phyloP scores from a whole-genome alignment of 2,797 vertebrate species.

The Lemur catta region DNA sequence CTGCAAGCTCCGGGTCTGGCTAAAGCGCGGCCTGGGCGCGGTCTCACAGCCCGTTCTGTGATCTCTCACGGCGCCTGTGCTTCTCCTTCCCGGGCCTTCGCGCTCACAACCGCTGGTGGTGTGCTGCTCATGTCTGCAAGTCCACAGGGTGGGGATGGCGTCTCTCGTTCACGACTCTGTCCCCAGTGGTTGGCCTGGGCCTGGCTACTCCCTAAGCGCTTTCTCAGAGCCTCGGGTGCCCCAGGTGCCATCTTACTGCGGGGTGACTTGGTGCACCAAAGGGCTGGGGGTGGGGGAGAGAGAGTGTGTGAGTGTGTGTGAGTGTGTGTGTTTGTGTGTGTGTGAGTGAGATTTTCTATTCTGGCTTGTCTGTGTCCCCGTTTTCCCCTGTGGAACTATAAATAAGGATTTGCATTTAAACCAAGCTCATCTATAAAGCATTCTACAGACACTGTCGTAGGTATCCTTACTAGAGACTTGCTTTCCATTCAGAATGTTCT shows the following conservation, averaged over 20 bases:
- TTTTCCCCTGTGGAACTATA: neutral
- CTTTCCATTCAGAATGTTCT: constrained; percentile 58
- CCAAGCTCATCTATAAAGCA: neutral
- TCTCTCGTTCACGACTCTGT: neutral
- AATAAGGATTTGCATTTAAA: neutral
- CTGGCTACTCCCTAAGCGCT: neutral
- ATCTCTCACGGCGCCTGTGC: neutral
- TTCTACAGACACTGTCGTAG: neutral
- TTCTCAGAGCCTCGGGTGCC: neutral
- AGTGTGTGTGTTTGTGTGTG: neutral
- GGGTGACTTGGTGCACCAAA: neutral
- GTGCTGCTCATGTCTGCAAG: neutral
- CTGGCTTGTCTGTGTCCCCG: neutral
- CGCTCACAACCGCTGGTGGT: neutral
- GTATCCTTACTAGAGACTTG: constrained; percentile 34
- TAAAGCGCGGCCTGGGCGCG: neutral
- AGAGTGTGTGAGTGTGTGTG: neutral
- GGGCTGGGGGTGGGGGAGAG: neutral
- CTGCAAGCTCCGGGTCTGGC: neutral
- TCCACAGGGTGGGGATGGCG: neutral
- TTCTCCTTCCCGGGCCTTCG: neutral
- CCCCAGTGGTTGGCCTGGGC: neutral
- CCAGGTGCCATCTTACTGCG: neutral
- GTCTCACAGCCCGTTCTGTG: neutral
- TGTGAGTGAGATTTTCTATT: neutral